Base-by-base conservation (phyloP, 2,888 invertebrate species). In the Dyspetes luteomarginatus region DNA sequence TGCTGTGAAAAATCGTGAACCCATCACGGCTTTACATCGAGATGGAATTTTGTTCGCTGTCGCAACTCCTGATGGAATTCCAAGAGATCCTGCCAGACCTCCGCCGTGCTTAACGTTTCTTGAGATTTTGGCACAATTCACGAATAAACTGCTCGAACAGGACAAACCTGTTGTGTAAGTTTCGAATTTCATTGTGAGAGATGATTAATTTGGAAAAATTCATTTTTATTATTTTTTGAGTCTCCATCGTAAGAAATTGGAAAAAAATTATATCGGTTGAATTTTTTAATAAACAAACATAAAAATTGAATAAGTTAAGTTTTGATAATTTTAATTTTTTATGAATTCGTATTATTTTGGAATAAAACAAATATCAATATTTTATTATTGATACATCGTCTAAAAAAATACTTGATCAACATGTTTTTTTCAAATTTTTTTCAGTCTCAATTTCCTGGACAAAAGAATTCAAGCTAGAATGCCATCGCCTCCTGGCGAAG, bases 51-150 rank as follows among this genome's bases (percentile, higher is more conserved):
- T 97, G 77, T 99, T 97, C 93, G 97, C 98, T 1, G 96, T 98
- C 15, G 94, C 94, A 65, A 93, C 94, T 17, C 93, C 94, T 76
- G 95, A 95, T 84, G 95, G 94, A 76, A 92, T 93, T 5, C 95
- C 95, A 87, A 93, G 93, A 82, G 95, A 96, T 92, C 96, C 97
- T 0, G 95, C 95, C 19, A 95, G 95, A 12, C 96, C 98, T 48
- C 98, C 98, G 22, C 96, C 96, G 0, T 96, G 98, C 92, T 92
- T 99, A 81, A 94, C 97, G 1, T 99, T 99, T 93, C 94, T 99
- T 36, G 99, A 99, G 93, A 96, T 99, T 86, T 94, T 99, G 9
- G 95, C 97, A 4, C 99, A 99, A 93, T 99, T 99, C 92, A 98
- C 98, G 71, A 97, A 97, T 92, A 99, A 99, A 93, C 94, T 99